Evolutionary conservation across 1,140 invertebrate genomes (phyloP).

Genomic region (Scaptomyza montana): DNA sequence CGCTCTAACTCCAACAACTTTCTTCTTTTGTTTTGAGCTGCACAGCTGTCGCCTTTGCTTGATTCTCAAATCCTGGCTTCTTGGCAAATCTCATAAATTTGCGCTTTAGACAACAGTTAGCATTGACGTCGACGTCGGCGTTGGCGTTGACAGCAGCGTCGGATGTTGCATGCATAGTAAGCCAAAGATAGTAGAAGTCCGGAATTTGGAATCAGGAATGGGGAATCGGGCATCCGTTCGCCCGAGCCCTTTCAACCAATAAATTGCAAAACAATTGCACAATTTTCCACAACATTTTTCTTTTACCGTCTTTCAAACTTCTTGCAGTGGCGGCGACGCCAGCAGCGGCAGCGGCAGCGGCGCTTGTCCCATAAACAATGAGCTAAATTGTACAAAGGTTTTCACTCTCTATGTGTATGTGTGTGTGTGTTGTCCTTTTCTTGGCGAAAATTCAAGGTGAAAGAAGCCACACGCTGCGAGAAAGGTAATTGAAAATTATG

Average conservation of each 20-base stretch:
- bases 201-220: not conserved
- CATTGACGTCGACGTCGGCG: constrained; percentile 12
- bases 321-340: constrained; percentile 24
- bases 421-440: constrained; percentile 67
- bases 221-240: not conserved
- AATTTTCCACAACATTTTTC: constrained; percentile 80
- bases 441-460: constrained; percentile 74
- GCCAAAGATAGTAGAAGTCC: not conserved
- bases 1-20: not conserved
- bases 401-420: constrained; percentile 4
- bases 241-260: constrained; percentile 70
- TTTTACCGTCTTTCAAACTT: constrained; percentile 10
- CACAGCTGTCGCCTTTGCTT: constrained; percentile 10
- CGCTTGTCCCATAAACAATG: constrained; percentile 77
- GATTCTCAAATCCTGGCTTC: not conserved
- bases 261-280: constrained; percentile 83
- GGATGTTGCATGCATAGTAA: constrained; percentile 12
- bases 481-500: constrained; percentile 82
- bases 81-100: constrained; percentile 60
- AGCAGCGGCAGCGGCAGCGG: constrained; percentile 24
- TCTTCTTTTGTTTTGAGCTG: constrained; percentile 3
- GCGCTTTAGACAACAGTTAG: constrained; percentile 19
- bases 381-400: constrained; percentile 65
- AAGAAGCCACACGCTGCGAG: constrained; percentile 79
- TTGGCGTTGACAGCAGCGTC: constrained; percentile 29